Percentiles rank a stretch among this genome's conserved stretches.
phyloP scores from a whole-genome alignment of 2,113 vertebrate genomes.

The Sorex fumeus region DNA sequence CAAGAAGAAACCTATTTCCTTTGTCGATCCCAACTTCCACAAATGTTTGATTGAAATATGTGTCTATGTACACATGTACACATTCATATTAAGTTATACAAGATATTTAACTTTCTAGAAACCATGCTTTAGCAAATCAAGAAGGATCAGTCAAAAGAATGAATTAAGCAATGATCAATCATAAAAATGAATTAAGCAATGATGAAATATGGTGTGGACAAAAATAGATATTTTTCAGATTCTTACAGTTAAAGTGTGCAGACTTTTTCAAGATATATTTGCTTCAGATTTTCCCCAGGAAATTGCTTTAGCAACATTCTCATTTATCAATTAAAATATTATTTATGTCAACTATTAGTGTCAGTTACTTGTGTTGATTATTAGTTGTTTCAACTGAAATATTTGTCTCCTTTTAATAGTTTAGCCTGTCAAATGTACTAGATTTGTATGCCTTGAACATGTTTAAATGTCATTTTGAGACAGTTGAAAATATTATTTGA shows the following conservation, averaged over 20 bases:
- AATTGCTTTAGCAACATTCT: conserved; percentile 9
- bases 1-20: background rate
- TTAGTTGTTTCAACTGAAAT: background rate
- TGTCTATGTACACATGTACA: too few species aligned
- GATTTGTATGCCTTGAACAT: background rate
- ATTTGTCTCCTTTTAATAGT: background rate
- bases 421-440: background rate
- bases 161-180: background rate
- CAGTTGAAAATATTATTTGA: background rate
- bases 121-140: background rate
- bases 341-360: too few species aligned
- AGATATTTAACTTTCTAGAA: background rate
- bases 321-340: background rate
- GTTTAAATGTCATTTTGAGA: conserved; percentile 32
- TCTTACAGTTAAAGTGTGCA: background rate
- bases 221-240: background rate
- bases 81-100: background rate
- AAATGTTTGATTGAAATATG: background rate
- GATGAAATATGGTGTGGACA: too few species aligned
- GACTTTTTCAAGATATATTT: background rate
- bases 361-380: too few species aligned
- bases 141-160: background rate
- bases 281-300: background rate
- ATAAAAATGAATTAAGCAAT: background rate
- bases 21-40: background rate